Evolutionary conservation across 1,140 invertebrate species (phyloP), one percentile per base, ranked within the genome.

Genomic region (Leptoteleia sp.): DNA sequence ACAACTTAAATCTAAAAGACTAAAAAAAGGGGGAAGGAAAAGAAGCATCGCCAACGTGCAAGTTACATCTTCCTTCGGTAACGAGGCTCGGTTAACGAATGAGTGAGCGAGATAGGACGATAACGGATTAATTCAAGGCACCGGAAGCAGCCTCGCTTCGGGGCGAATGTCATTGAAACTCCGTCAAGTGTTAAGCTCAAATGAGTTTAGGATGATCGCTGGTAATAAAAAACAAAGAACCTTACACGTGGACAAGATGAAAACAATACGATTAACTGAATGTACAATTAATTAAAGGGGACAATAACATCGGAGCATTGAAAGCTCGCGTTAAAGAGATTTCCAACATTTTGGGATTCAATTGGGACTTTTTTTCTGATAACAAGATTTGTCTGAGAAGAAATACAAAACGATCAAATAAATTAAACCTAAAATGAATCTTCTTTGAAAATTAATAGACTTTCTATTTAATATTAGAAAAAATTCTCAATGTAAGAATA

Each of bases 141-240:
- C 54, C 37, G 47, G 35, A 71, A 59, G 45, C 19, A 50, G n/a
- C n/a, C n/a, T n/a, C n/a, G 25, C 37, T 65, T 33, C 13, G 17
- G 38, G 48, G 47, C 25, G 29, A 67, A 67, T 54, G 16, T 67
- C 47, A 67, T 45, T 54, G 48, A 48, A n/a, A 29, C 15, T 54
- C 11, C 48, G 48, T 67, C 37, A 64, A 64, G 33, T 64, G 33
- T 64, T 50, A 64, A 37, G 43, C 33, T 15, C 7, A 25, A 64
- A 64, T 17, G 17, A 64, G 9, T 48, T 50, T 29, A 50, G 45
- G 43, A 38, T 64, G 43, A 64, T 47, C 42, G 15, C n/a, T 4
- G 27, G n/a, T 59, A 59, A 57, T 57, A 42, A 43, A 25, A 42
- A 57, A 42, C 15, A 15, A 52, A 52, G 47, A 42, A 57, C 27